Conservation (phyloP, 2,113 vertebrate genomes). For the Proteles cristata region DNA sequence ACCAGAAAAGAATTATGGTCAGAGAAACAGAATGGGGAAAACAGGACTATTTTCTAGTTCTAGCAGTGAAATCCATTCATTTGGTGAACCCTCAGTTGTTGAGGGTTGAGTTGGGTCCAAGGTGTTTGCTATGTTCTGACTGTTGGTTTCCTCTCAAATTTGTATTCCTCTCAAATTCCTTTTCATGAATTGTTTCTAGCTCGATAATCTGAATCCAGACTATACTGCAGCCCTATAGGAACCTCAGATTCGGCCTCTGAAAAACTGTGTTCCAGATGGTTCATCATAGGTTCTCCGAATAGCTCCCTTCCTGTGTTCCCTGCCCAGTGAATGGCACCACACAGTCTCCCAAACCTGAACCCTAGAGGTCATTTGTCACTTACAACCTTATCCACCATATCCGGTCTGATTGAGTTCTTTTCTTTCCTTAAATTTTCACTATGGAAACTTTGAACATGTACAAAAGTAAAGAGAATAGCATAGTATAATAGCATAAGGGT, state of each 20-base stretch:
- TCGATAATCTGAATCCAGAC: neutral
- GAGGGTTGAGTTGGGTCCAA: neutral
- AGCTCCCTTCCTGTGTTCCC: neutral
- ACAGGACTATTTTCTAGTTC: neutral
- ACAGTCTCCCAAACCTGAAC: neutral
- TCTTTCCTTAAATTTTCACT: neutral
- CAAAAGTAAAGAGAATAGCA: neutral
- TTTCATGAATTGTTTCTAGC: neutral
- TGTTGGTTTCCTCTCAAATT: neutral
- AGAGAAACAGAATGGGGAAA: neutral
- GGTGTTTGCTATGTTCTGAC: neutral
- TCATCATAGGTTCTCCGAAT: neutral
- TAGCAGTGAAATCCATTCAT: neutral
- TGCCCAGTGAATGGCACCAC: neutral
- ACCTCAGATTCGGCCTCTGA: neutral
- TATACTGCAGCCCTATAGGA: neutral
- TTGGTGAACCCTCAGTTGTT: neutral
- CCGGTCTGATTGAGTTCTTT: neutral
- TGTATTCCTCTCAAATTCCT: neutral
- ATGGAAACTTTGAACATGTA: neutral
- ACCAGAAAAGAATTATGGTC: neutral
- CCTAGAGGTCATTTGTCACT: neutral
- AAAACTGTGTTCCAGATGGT: neutral
- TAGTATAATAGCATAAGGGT: neutral
- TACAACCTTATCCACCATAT: neutral